Percentiles rank a stretch among this genome's conserved stretches.
Conservation (phyloP, 2,888 invertebrate genomes). For the Incurvaria masculella region DNA sequence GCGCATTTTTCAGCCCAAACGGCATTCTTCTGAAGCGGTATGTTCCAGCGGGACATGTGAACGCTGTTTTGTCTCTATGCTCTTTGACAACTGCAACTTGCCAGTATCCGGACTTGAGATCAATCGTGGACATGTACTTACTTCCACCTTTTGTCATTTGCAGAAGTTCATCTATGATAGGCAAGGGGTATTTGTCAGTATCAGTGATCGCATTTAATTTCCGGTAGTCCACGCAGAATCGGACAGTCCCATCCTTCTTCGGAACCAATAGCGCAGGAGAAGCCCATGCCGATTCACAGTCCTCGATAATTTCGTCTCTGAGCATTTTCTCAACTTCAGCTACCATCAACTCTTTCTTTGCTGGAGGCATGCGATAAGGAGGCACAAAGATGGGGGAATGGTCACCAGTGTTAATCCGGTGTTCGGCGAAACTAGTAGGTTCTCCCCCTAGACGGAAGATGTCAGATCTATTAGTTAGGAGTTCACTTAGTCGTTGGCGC, state of each 20-base stretch:
- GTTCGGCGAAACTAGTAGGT: conserved; percentile 13
- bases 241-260: conserved; percentile 19
- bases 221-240: conserved; percentile 24
- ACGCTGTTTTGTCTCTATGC: conserved; percentile 20
- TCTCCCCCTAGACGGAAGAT: conserved; percentile 13
- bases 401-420: conserved; percentile 20
- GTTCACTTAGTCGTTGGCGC: background rate
- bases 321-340: conserved; percentile 21
- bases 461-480: conserved; percentile 4
- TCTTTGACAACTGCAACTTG: conserved; percentile 19
- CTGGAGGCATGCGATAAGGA: conserved; percentile 22
- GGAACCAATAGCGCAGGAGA: conserved; percentile 23
- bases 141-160: conserved; percentile 18
- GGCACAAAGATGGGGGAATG: conserved; percentile 21
- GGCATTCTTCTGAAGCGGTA: conserved; percentile 21
- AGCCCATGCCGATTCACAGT: conserved; percentile 23
- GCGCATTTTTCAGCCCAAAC: conserved; percentile 21
- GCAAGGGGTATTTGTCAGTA: conserved; percentile 20
- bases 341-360: conserved; percentile 18
- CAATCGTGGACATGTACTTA: conserved; percentile 23
- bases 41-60: conserved; percentile 20
- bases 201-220: conserved; percentile 15
- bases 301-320: conserved; percentile 22
- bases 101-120: too few relatives aligned
- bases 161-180: conserved; percentile 23